phyloP scores from a whole-genome alignment of 2,888 invertebrate genomes.

The Encarsia formosa region DNA sequence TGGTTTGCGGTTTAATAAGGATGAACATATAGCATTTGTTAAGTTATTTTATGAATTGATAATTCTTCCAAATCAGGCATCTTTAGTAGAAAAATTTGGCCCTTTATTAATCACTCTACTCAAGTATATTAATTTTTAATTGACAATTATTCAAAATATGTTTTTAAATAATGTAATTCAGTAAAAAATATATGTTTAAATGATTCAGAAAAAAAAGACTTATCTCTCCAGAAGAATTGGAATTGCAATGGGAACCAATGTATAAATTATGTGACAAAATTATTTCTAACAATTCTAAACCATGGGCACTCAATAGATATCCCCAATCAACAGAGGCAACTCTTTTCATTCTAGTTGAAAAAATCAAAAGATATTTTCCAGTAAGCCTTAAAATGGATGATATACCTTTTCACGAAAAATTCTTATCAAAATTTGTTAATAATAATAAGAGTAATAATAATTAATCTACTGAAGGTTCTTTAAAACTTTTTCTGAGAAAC shows the following conservation, averaged over 20 bases:
- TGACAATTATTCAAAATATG: neutral
- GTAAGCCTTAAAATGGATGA: constrained; percentile 11
- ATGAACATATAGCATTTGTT: constrained; percentile 80
- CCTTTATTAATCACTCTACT: constrained; percentile 23
- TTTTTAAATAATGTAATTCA: neutral
- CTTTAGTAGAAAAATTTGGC: constrained; percentile 8
- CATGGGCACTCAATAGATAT: neutral
- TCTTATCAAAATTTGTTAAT: too few species aligned
- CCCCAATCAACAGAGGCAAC: neutral
- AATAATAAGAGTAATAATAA: neutral
- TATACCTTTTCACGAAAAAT: neutral
- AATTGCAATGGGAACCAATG: constrained; percentile 81
- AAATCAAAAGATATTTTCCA: constrained; percentile 17
- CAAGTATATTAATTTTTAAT: constrained; percentile 22
- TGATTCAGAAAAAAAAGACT: constrained; percentile 67
- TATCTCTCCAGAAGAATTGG: constrained; percentile 73
- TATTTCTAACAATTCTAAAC: neutral
- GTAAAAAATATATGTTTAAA: neutral
- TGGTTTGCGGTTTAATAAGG: constrained; percentile 83
- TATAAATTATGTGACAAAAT: constrained; percentile 53
- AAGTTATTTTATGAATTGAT: constrained; percentile 75
- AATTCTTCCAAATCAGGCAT: constrained; percentile 60
- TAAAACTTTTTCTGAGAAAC: neutral
- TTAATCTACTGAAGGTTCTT: neutral
- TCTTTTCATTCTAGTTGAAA: constrained; percentile 1